Conservation (phyloP, 2,113 vertebrate genomes). For the Caranx ignobilis region DNA sequence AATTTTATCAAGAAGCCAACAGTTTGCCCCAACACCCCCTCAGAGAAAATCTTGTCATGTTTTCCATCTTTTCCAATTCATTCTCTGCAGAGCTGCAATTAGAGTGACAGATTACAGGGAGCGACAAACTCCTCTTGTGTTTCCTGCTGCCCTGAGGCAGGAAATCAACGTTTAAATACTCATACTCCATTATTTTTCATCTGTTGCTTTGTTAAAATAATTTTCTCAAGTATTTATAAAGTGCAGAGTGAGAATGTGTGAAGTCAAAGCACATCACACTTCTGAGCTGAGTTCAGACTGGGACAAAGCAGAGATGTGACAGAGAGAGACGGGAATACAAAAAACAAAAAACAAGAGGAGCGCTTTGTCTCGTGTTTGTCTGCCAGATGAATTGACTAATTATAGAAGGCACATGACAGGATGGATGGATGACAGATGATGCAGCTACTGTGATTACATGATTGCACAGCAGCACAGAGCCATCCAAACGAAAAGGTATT, state of each 20-base stretch:
- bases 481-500: too few relatives aligned
- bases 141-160: slow-evolving; percentile 1
- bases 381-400: neutral
- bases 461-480: neutral
- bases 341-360: neutral
- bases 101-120: slow-evolving; percentile 31
- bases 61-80: slow-evolving; percentile 38
- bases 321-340: neutral
- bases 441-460: neutral
- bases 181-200: slow-evolving; percentile 17
- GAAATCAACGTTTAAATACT: slow-evolving; percentile 32
- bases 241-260: neutral
- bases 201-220: slow-evolving; percentile 27
- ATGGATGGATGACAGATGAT: neutral
- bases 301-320: neutral
- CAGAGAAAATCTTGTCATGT: slow-evolving; percentile 23
- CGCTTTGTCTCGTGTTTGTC: neutral
- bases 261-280: slow-evolving; percentile 1
- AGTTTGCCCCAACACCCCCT: neutral
- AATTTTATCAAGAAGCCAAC: slow-evolving; percentile 2
- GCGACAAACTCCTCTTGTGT: slow-evolving; percentile 30
- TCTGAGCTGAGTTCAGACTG: neutral
- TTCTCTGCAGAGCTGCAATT: slow-evolving; percentile 28
- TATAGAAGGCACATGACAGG: neutral
- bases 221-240: slow-evolving; percentile 6